phyloP scores from a whole-genome alignment of 2,888 invertebrate species.

The Nemotelus pantherinus region DNA sequence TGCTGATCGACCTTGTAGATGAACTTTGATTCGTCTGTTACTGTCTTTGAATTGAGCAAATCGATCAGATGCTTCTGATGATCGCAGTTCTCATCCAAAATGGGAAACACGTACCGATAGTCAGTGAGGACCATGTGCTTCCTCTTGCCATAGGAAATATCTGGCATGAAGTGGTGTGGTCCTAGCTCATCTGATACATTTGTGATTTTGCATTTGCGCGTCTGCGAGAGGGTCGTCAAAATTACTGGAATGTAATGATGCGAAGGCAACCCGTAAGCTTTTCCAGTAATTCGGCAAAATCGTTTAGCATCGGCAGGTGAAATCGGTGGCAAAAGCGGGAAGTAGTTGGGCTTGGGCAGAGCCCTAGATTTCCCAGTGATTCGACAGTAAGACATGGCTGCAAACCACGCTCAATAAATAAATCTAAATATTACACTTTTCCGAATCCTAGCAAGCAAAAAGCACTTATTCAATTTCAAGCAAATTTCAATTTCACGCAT shows the following conservation, averaged over 20 bases:
- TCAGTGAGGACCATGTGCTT: constrained; percentile 75
- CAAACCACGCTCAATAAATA: background rate
- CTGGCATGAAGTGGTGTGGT: constrained; percentile 71
- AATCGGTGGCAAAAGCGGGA: constrained; percentile 81
- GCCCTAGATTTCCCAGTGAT: constrained; percentile 83
- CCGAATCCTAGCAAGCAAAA: constrained; percentile 12
- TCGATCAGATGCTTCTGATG: constrained; percentile 72
- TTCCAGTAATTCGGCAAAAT: constrained; percentile 81
- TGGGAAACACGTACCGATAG: constrained; percentile 79
- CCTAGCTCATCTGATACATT: constrained; percentile 71
- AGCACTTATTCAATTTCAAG: constrained; percentile 19
- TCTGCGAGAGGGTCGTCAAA: constrained; percentile 66
- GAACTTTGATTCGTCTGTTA: constrained; percentile 69
- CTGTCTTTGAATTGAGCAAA: constrained; percentile 70
- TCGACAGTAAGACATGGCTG: constrained; percentile 77
- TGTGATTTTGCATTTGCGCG: constrained; percentile 73
- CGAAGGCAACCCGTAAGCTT: constrained; percentile 76
- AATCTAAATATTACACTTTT: too few relatives aligned
- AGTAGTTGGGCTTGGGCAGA: constrained; percentile 83
- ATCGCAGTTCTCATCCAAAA: constrained; percentile 75
- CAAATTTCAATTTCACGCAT: background rate
- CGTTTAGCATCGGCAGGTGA: constrained; percentile 85
- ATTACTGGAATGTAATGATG: constrained; percentile 84
- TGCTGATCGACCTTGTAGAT: constrained; percentile 81
- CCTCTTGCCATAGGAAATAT: constrained; percentile 72